Percentiles rank a stretch among this genome's conserved stretches.
Evolutionary conservation across 2,888 invertebrate species (phyloP).

Genomic region (Drosophila emarginata): DNA sequence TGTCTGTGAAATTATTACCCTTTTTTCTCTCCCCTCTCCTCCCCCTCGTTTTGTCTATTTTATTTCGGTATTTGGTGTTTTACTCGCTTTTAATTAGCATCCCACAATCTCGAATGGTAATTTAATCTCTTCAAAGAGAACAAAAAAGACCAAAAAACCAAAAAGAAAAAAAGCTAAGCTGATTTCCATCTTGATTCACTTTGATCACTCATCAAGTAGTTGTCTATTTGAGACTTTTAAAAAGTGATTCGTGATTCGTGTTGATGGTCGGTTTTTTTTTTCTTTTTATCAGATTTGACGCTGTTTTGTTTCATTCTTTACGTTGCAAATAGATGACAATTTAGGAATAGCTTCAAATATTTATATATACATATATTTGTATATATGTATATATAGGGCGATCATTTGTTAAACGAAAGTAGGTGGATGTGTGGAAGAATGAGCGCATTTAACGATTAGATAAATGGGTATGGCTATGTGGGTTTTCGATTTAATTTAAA

Average conservation of each 20-base stretch:
- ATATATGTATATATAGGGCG: slow-evolving; percentile 26
- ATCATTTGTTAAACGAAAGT: slow-evolving; percentile 14
- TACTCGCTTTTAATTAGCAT: slow-evolving; percentile 76
- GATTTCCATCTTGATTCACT: slow-evolving; percentile 71
- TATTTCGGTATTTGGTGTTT: slow-evolving; percentile 68
- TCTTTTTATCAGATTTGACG: slow-evolving; percentile 68
- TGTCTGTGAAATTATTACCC: slow-evolving; percentile 76
- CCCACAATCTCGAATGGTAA: slow-evolving; percentile 38
- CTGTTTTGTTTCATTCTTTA: slow-evolving; percentile 71
- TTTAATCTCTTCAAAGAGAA: slow-evolving; percentile 26
- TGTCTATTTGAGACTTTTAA: slow-evolving; percentile 64
- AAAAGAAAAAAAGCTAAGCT: slow-evolving; percentile 55
- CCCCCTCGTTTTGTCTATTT: slow-evolving; percentile 52
- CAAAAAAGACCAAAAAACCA: slow-evolving; percentile 2
- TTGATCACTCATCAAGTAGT: slow-evolving; percentile 73
- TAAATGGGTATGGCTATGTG: slow-evolving; percentile 4
- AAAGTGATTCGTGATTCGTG: slow-evolving; percentile 62
- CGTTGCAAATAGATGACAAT: slow-evolving; percentile 78
- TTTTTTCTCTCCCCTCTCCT: slow-evolving; percentile 37
- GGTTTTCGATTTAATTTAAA: slow-evolving; percentile 12
- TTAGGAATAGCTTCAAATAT: slow-evolving; percentile 36
- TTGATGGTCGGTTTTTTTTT: slow-evolving; percentile 53
- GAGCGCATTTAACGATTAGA: slow-evolving; percentile 2
- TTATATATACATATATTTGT: background rate
- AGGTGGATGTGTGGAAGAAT: slow-evolving; percentile 4